phyloP scores from a whole-genome alignment of 2,888 invertebrate species.

The Leptinotarsa rubiginosa region DNA sequence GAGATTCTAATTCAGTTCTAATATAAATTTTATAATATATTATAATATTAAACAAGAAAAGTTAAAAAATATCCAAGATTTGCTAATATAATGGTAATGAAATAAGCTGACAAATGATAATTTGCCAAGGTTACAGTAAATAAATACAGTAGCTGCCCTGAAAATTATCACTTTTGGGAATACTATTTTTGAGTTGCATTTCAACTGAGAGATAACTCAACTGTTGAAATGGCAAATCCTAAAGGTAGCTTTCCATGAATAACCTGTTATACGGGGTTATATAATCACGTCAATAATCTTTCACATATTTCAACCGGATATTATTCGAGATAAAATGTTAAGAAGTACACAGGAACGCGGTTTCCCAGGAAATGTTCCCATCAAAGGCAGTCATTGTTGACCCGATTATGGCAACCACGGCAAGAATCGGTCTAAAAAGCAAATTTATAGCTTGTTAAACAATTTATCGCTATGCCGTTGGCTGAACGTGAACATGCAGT shows the following conservation, averaged over 20 bases:
- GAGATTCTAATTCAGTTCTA: too few species aligned
- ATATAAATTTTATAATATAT: too few species aligned
- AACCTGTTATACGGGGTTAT: background rate
- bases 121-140: too few species aligned
- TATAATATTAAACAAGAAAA: too few species aligned
- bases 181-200: too few species aligned
- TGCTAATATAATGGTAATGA: too few species aligned
- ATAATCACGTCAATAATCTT: background rate
- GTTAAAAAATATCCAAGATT: too few species aligned
- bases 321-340: background rate
- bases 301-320: background rate
- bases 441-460: constrained; percentile 17
- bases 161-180: too few species aligned
- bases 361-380: constrained; percentile 6
- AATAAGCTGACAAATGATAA: too few species aligned
- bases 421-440: constrained; percentile 8
- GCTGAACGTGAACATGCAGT: constrained; percentile 2
- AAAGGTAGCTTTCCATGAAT: background rate
- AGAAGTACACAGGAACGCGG: constrained; percentile 1
- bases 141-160: too few species aligned
- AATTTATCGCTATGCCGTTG: constrained; percentile 10
- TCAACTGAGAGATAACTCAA: too few species aligned
- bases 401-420: background rate
- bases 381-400: constrained; percentile 10
- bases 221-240: background rate